phyloP scores from a whole-genome alignment of 2,888 invertebrate genomes.

The Cheilosia variabilis region DNA sequence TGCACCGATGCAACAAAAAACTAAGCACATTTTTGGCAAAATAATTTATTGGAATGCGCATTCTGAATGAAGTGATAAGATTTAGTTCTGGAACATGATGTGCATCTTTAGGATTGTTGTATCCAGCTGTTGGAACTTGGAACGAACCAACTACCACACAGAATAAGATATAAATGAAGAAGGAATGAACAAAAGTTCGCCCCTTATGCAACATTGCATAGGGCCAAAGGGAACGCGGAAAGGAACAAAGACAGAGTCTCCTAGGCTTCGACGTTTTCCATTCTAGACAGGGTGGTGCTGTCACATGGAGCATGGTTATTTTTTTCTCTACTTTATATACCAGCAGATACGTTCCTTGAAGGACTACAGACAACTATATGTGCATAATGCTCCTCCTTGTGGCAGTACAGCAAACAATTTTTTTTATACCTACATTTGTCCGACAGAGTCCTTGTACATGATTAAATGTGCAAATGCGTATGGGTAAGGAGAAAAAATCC shows the following conservation, averaged over 20 bases:
- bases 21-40: conserved; percentile 29
- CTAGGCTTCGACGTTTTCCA: conserved; percentile 49
- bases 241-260: conserved; percentile 42
- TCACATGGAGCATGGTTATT: conserved; percentile 7
- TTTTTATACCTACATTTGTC: conserved; percentile 26
- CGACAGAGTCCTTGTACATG: conserved; percentile 45
- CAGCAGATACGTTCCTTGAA: background rate
- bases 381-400: background rate
- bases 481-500: conserved; percentile 32
- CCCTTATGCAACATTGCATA: conserved; percentile 33
- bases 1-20: too few species aligned
- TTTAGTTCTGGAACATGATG: conserved; percentile 69
- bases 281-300: conserved; percentile 67
- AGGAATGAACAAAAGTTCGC: conserved; percentile 15
- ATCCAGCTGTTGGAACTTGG: conserved; percentile 60
- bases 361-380: background rate
- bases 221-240: conserved; percentile 19
- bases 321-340: background rate
- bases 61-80: conserved; percentile 57
- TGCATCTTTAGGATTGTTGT: conserved; percentile 62
- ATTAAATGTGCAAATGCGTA: conserved; percentile 60
- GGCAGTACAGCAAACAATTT: background rate
- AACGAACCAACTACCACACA: conserved; percentile 18
- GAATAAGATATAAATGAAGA: conserved; percentile 39
- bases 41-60: conserved; percentile 48